phyloP scores from a whole-genome alignment of 2,797 vertebrate species.

The Microchirus variegatus region DNA sequence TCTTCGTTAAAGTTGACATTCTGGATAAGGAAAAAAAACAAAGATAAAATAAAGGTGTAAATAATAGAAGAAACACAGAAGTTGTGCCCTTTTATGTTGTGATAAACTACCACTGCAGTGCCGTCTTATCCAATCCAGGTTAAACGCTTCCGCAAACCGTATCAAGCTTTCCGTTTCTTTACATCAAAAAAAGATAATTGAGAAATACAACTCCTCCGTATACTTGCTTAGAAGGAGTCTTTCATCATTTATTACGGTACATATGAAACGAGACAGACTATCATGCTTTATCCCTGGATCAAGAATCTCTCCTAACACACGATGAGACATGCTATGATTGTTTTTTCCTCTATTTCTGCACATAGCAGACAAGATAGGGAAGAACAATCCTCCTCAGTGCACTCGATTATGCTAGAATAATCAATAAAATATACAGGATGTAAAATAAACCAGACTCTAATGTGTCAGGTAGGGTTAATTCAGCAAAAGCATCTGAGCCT shows the following conservation, averaged over 20 bases:
- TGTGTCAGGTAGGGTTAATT: constrained; percentile 2
- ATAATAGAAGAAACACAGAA: constrained; percentile 1
- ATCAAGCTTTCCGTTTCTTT: background rate
- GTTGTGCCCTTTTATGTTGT: background rate
- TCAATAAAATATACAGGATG: constrained; percentile 8
- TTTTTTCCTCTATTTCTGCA: constrained; percentile 4
- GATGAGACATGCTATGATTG: constrained; percentile 2
- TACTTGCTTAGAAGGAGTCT: no score
- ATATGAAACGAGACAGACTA: no score
- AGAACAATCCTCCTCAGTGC: constrained; percentile 15
- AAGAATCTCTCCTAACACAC: no score
- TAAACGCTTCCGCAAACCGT: constrained; percentile 1
- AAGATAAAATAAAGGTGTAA: constrained; percentile 1
- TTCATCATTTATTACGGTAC: no score
- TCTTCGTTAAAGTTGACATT: constrained; percentile 17
- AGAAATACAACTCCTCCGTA: background rate
- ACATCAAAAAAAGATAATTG: background rate
- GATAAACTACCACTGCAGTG: constrained; percentile 1
- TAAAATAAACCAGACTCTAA: constrained; percentile 22
- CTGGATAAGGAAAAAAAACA: background rate
- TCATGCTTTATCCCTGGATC: no score
- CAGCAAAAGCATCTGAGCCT: constrained; percentile 18
- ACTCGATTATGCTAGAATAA: constrained; percentile 25
- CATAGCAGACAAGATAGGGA: constrained; percentile 8
- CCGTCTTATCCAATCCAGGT: constrained; percentile 5